Evolutionary conservation across 2,797 vertebrate species (phyloP), one percentile per base, ranked within the genome.

Genomic region (Tapirus indicus): DNA sequence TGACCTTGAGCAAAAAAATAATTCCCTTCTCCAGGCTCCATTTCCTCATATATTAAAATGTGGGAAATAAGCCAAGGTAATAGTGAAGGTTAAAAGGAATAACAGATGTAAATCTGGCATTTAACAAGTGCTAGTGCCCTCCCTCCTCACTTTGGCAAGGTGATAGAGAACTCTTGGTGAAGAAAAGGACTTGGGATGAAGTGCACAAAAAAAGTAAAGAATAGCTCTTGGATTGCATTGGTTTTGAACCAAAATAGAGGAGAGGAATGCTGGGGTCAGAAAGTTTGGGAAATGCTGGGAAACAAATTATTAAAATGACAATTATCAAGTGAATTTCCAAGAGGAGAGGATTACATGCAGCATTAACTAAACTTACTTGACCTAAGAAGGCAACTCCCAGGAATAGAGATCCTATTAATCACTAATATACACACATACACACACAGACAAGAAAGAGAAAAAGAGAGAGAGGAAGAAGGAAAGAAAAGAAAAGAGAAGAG

Each of bases 251-350:
- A 89, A 72, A 91, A 83, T 74, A 84, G 21, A 74, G 23, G 21
- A 88, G 29, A 84, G 23, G 25, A 74, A 56, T 75, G 80, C 66
- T 66, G 60, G 49, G 78, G 27, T 91, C n/a, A 64, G 79, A 75
- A 94, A 71, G 47, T 95, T 71, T 75, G 38, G 47, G 38, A 90
- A 89, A 89, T 80, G n/a, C 32, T 92, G 71, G 41, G 62, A 97
- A 96, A 91, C 54, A 82, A 44, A 83, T 47, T 58, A 93, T 66
- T 93, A 93, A 93, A 82, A 79, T 60, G n/a, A 83, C 47, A 83
- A 49, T 66, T 90, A 93, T 38, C 77, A 83, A 74, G 17, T 84
- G 52, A 91, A 91, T 91, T 83, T 91, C 83, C 47, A 88, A 93
- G 35, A 75, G 35, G 5, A 92, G 20, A 75, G 52, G 38, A 94